Base-by-base conservation (phyloP, 2,113 vertebrate genomes). In the Caretta caretta region DNA sequence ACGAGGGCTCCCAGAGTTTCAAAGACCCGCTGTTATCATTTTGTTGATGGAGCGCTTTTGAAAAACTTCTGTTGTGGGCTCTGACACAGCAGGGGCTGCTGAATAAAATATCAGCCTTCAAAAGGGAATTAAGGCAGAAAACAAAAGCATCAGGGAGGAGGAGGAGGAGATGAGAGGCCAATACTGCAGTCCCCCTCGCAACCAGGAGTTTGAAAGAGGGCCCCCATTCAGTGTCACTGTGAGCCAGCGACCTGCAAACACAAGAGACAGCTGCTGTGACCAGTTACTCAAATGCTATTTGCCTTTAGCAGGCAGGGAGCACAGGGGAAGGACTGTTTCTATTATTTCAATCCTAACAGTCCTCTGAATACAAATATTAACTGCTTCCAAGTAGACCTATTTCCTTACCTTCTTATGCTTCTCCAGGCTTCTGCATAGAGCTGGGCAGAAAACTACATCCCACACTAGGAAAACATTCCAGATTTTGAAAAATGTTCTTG, bases 61-160 rank as follows among this genome's bases (percentile, higher is more conserved):
- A 98, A 97, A 97, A 98, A 98, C 96, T 98, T 98, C 98, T 98
- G 96, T 98, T 95, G 91, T 2, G 50, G 97, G 95, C 98, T 97
- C 94, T 92, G 79, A 94, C 98, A 87, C 98, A 97, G 96, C 97
- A 88, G 98, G 98, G 97, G 94, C 97, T 98, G 96, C 97, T 98
- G 98, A 98, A 98, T 98, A 98, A 98, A 98, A 98, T 98, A 98
- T 98, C 97, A 98, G 96, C 88, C 94, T 98, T 98, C 98, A 97
- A 97, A 98, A 96, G 97, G 96, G 97, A 98, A 98, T 98, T 98
- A 98, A 95, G 92, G 94, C 89, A 93, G 87, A 97, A 96, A 98
- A 97, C 91, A 97, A 97, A 97, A 97, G 82, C 93, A 96, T 83
- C 93, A 72, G 95, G 97, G 89, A 97, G 91, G 97, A 92, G 91